phyloP scores from a whole-genome alignment of 1,140 invertebrate species.

The Lepidotrigona ventralis region DNA sequence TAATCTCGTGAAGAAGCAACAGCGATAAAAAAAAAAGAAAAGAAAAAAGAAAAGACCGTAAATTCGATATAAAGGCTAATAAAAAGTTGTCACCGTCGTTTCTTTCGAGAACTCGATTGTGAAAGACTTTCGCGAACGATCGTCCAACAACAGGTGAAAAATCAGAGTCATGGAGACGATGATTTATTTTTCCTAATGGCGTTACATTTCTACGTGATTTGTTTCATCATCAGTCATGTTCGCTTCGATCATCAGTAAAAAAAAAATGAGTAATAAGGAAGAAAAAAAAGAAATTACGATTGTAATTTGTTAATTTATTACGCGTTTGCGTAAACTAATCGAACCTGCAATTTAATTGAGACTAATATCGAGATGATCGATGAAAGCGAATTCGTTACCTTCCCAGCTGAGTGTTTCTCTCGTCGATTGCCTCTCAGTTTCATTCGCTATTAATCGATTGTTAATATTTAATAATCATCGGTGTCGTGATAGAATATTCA shows the following conservation, averaged over 20 bases:
- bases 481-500: background rate
- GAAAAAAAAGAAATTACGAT: fast-evolving
- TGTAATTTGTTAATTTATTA: background rate
- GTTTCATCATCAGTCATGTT: background rate
- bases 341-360: background rate
- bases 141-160: too few relatives aligned
- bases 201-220: too few relatives aligned
- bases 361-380: background rate
- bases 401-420: background rate
- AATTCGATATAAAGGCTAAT: too few relatives aligned
- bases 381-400: background rate
- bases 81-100: too few relatives aligned
- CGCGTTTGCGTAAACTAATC: background rate
- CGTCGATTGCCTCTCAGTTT: background rate
- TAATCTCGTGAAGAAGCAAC: too few relatives aligned
- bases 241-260: background rate
- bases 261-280: background rate
- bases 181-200: too few relatives aligned
- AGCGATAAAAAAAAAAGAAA: too few relatives aligned
- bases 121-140: too few relatives aligned
- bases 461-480: background rate
- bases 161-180: too few relatives aligned
- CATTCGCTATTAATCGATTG: background rate
- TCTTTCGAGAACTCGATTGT: too few relatives aligned
- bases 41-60: too few relatives aligned